Evolutionary conservation across 2,113 vertebrate genomes (phyloP).

Genomic region (Chionomys nivalis): DNA sequence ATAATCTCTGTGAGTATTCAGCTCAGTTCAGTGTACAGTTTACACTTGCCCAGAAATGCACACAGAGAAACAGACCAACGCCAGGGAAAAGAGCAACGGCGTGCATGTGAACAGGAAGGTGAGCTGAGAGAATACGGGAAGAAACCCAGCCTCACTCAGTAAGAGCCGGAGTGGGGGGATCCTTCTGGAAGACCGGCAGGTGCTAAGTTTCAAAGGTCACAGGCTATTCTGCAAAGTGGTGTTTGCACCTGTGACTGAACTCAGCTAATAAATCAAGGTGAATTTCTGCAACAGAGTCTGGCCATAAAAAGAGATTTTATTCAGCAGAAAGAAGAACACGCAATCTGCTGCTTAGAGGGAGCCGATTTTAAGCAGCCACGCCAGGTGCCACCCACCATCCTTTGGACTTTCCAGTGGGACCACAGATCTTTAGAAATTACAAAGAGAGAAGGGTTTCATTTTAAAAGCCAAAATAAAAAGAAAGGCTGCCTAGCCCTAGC

Average conservation of each 20-base stretch:
- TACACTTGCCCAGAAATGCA: not conserved
- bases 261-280: not conserved
- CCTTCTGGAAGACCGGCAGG: rapidly evolving
- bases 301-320: not conserved
- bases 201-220: rapidly evolving
- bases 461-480: not conserved
- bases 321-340: not conserved
- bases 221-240: rapidly evolving
- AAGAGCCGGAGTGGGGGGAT: not conserved
- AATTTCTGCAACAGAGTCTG: not conserved
- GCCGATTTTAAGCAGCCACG: not conserved
- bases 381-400: not conserved
- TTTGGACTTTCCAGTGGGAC: not conserved
- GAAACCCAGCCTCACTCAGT: not conserved
- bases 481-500: not conserved
- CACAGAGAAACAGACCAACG: not conserved
- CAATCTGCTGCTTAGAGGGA: not conserved
- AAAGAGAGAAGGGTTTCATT: not conserved
- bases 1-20: not conserved
- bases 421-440: not conserved
- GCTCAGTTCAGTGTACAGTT: not conserved
- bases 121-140: not conserved
- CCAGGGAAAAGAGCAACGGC: not conserved
- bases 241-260: not conserved
- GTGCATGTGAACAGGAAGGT: not conserved